phyloP scores from a whole-genome alignment of 1,140 invertebrate species.

The Neodiprion pinetum region DNA sequence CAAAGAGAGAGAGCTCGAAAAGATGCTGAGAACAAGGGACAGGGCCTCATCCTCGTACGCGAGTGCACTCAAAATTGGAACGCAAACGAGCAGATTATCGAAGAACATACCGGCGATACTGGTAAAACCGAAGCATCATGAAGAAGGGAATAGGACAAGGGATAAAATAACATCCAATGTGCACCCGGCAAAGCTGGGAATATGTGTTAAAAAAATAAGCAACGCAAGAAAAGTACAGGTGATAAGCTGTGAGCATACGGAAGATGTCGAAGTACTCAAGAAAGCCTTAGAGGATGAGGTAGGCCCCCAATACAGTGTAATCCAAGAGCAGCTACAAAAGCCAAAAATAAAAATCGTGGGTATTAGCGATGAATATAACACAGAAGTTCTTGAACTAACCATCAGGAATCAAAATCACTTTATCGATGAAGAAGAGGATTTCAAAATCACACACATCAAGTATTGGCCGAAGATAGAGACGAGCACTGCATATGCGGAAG shows the following conservation, averaged over 20 bases:
- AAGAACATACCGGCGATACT: not conserved
- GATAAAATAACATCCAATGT: not conserved
- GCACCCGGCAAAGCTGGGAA: not conserved
- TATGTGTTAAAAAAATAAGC: not conserved
- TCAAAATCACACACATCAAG: constrained; percentile 10
- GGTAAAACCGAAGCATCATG: not conserved
- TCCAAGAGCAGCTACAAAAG: not conserved
- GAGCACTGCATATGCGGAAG: constrained; percentile 9
- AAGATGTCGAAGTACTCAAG: constrained; percentile 7
- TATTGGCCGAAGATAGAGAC: constrained; percentile 13
- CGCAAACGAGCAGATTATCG: not conserved
- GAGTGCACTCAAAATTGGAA: not conserved
- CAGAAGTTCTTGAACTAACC: not conserved
- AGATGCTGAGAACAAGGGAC: not conserved
- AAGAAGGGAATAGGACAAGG: not conserved
- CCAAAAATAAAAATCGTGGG: constrained; percentile 10
- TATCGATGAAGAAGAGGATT: constrained; percentile 1
- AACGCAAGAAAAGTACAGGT: not conserved
- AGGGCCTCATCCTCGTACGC: not conserved
- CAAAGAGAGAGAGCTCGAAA: constrained; percentile 13
- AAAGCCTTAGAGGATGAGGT: constrained; percentile 6
- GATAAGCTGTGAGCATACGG: not conserved
- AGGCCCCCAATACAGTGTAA: constrained; percentile 7
- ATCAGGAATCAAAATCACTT: not conserved
- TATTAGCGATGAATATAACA: not conserved